phyloP scores from a whole-genome alignment of 2,113 vertebrate species.

The Ophthalmolycus amberensis region DNA sequence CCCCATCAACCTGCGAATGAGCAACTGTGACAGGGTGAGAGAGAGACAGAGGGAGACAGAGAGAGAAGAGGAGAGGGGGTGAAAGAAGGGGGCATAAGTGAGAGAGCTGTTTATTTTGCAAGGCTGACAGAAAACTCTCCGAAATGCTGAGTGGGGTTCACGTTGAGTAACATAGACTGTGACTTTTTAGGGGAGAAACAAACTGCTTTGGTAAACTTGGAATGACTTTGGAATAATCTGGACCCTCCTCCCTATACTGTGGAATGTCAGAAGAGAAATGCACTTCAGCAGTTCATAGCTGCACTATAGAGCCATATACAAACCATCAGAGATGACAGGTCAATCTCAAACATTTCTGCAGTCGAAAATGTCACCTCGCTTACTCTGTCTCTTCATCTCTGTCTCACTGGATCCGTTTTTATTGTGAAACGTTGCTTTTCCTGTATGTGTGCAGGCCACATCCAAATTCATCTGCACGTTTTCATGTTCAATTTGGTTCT shows the following conservation, averaged over 20 bases:
- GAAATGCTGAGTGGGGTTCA: constrained; percentile 71
- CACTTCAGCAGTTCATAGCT: constrained; percentile 71
- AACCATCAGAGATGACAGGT: constrained; percentile 69
- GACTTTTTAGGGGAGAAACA: constrained; percentile 78
- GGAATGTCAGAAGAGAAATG: constrained; percentile 64
- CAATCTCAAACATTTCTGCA: constrained; percentile 48
- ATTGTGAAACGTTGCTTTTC: background rate
- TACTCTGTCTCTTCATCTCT: constrained; percentile 39
- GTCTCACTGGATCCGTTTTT: constrained; percentile 52
- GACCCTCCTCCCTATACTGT: constrained; percentile 56
- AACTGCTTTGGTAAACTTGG: constrained; percentile 80
- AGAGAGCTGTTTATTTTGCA: constrained; percentile 79
- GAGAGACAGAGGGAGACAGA: constrained; percentile 51
- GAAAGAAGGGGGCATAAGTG: constrained; percentile 60
- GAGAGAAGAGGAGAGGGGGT: constrained; percentile 34
- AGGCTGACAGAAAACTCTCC: constrained; percentile 78
- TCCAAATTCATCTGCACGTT: background rate
- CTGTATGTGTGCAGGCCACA: background rate
- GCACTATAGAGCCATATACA: constrained; percentile 27
- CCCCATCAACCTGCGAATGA: constrained; percentile 75
- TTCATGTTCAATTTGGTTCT: background rate
- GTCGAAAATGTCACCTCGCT: constrained; percentile 59
- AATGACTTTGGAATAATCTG: constrained; percentile 76
- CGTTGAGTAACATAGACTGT: constrained; percentile 70
- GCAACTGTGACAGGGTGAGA: constrained; percentile 75